These are phyloP conservation scores for Chrysodeixis includens DNA, from an alignment of 2,888 invertebrate species.

Conservation along the genomic window DNA sequence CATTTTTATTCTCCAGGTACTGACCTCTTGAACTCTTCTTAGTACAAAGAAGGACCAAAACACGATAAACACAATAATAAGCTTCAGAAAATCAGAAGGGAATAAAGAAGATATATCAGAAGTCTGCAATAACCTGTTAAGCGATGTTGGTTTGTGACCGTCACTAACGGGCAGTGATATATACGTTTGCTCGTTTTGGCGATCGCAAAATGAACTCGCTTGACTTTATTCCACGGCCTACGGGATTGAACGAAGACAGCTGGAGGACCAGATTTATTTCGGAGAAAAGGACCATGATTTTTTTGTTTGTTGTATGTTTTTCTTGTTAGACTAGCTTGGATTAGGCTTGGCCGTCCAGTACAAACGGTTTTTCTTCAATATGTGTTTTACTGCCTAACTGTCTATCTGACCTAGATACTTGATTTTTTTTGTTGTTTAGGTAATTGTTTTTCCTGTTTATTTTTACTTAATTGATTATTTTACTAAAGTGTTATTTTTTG, in stretches of 20 bases:
- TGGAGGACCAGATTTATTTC: not conserved
- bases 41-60: no score
- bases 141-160: slow-evolving; percentile 90
- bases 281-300: not conserved
- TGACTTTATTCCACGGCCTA: slow-evolving; percentile 79
- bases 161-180: slow-evolving; percentile 89
- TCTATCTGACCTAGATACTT: no score
- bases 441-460: no score
- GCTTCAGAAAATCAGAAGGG: slow-evolving; percentile 8
- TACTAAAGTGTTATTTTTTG: no score
- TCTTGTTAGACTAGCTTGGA: not conserved
- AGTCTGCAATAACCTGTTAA: slow-evolving; percentile 70
- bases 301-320: not conserved
- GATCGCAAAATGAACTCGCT: slow-evolving; percentile 90
- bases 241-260: not conserved
- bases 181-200: slow-evolving; percentile 87
- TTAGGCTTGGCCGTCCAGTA: no score
- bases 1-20: no score
- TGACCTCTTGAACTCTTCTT: no score
- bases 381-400: no score
- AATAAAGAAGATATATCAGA: slow-evolving; percentile 13
- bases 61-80: no score
- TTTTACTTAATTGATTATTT: no score
- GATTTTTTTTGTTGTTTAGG: no score
- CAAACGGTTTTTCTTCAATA: no score